Base-by-base conservation (phyloP, 2,888 invertebrate species). In the Plebejus melissa region DNA sequence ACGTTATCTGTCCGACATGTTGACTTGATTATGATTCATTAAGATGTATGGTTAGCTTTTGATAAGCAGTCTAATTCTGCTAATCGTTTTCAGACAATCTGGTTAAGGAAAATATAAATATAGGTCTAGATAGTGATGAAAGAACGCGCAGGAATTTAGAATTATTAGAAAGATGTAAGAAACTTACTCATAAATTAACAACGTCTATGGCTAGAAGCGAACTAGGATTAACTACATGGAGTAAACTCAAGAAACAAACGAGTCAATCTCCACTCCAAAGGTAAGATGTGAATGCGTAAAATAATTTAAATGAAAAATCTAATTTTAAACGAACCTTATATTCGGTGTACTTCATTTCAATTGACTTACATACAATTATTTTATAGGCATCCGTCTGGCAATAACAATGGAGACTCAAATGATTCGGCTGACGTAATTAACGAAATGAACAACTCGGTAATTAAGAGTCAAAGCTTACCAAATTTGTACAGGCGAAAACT, bases 201-300 rank as follows among this genome's bases (percentile, higher is more conserved):
- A 94, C 95, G 79, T 96, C 97, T 81, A 97, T 98, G 97, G 97
- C 97, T 78, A 96, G 96, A 86, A 98, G 98, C 77, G 98, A 98
- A 89, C 96, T 97, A 83, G 97, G 97, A 81, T 96, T 97, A 90
- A 98, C 97, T 80, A 97, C 98, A 70, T 97, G 97, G 97, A 97
- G 97, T 90, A 97, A 97, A 87, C 94, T 97, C 84, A 96, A 96
- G 91, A 95, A 96, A 86, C 95, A 96, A 84, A 95, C 94, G 83
- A 94, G 94, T 87, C 95, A 96, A 82, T 94, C 95, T 81, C 95
- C 95, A 81, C 90, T 96, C 83, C 94, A 95, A 84, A 94, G 95
- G 95, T 95, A 90, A 88, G 79, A 77, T 54, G 4, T 16, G 54
- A 54, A 16, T 54, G 54, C 16, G 54, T 54, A 16, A 54, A 16